A percentile compares a stretch with the other conserved stretches of the same genome.
Conservation (phyloP, 2,888 invertebrate species). For the Xestia ashworthii region DNA sequence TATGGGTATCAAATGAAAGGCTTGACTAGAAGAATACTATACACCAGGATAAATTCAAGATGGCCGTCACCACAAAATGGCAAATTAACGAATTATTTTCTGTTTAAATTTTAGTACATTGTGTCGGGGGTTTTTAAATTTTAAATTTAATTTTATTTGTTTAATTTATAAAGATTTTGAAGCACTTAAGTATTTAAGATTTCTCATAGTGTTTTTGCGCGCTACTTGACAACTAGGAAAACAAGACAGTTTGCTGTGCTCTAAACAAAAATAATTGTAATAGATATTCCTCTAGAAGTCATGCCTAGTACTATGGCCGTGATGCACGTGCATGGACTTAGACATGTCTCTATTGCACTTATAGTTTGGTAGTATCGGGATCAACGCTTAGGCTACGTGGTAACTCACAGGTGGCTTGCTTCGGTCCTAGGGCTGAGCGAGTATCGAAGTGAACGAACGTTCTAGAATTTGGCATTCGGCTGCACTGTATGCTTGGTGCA, state of each 20-base stretch:
- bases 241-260: background rate
- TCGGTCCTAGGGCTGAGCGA: background rate
- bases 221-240: background rate
- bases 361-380: background rate
- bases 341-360: background rate
- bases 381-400: background rate
- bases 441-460: background rate
- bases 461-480: background rate
- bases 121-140: too few relatives aligned
- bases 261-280: background rate
- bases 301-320: background rate
- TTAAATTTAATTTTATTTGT: too few relatives aligned
- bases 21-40: too few relatives aligned
- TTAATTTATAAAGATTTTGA: too few relatives aligned
- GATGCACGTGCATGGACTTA: background rate
- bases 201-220: background rate
- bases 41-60: too few relatives aligned
- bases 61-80: too few relatives aligned
- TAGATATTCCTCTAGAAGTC: background rate
- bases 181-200: background rate
- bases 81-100: too few relatives aligned
- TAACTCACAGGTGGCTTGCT: background rate
- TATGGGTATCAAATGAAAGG: too few relatives aligned
- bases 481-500: background rate
- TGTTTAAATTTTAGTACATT: too few relatives aligned